Base-by-base conservation (phyloP, 2,113 vertebrate species). In the Cercocebus atys region DNA sequence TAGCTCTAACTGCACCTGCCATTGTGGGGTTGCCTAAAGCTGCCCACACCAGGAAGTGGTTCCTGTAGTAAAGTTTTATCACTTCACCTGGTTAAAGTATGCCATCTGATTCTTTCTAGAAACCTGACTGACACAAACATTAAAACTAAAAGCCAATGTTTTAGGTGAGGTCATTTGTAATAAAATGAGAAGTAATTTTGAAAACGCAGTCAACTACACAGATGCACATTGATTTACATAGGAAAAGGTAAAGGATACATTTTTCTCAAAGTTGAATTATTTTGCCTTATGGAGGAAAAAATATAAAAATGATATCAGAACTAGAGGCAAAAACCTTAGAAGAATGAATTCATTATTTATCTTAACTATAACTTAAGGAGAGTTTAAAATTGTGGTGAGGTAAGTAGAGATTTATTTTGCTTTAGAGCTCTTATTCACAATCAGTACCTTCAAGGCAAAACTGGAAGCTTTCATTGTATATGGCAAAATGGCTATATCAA, bases 311-410 rank as follows among this genome's bases (percentile, higher is more conserved):
- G 9, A 35, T 55, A 90, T 52, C 14, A 27, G 40, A 22, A 50
- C 11, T 38, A 55, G 16, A 35, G 13, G 6, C 81, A 47, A 75
- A 93, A 70, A 45, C 40, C 40, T 66, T 95, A 61, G 38, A 91
- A 88, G 43, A 93, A 89, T 72, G 27, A 92, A 94, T 90, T 92
- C 45, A 92, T 95, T 92, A 23, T 92, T 75, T 18, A 82, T 81
- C 30, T 94, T 81, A 89, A 82, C 8, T 32, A 8, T 75, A 75
- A 72, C 18, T 85, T 92, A 94, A 81, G 40, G 38, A 81, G 38
- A 38, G 16, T 66, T 17, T 90, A 8, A 78, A 88, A 87, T 75
- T 47, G 87, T 90, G 23, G 61, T n/a, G 35, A 47, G 45, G 9
- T 40, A 32, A 94, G 30, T 6, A 83, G 47, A 10, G 30, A 68